Conservation (phyloP, 2,797 vertebrate species). For the Semotilus atromaculatus region DNA sequence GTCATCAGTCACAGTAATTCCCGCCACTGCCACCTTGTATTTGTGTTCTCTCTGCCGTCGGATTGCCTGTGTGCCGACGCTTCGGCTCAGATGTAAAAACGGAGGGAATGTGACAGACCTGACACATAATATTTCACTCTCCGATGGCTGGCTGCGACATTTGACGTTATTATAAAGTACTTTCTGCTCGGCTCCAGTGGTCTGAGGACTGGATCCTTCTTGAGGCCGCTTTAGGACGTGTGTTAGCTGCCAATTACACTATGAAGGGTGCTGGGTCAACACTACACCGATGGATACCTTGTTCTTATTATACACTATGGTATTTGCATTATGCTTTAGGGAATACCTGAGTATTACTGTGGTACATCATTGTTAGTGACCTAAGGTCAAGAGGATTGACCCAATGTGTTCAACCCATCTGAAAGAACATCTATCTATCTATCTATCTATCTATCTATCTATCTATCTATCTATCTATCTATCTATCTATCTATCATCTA, state of each 20-base stretch:
- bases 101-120: slow-evolving; percentile 72
- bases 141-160: slow-evolving; percentile 42
- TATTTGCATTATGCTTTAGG: not conserved
- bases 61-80: slow-evolving; percentile 54
- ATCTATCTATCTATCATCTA: not conserved
- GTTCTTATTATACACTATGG: not conserved
- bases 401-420: not conserved
- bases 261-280: not conserved
- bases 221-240: not conserved
- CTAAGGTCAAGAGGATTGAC: not conserved
- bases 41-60: slow-evolving; percentile 66
- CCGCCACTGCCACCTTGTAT: slow-evolving; percentile 68
- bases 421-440: not conserved
- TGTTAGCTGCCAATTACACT: not conserved
- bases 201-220: slow-evolving; percentile 9
- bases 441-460: not conserved
- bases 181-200: slow-evolving; percentile 31
- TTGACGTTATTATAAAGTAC: slow-evolving; percentile 44
- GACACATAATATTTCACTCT: slow-evolving; percentile 64
- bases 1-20: slow-evolving; percentile 66
- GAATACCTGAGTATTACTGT: not conserved
- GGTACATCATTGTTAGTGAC: not conserved
- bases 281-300: not conserved
- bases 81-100: slow-evolving; percentile 61
- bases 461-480: not conserved